These are phyloP conservation scores for Prolemur simus DNA, from an alignment of 2,113 vertebrate genomes.

Conservation along the genomic window DNA sequence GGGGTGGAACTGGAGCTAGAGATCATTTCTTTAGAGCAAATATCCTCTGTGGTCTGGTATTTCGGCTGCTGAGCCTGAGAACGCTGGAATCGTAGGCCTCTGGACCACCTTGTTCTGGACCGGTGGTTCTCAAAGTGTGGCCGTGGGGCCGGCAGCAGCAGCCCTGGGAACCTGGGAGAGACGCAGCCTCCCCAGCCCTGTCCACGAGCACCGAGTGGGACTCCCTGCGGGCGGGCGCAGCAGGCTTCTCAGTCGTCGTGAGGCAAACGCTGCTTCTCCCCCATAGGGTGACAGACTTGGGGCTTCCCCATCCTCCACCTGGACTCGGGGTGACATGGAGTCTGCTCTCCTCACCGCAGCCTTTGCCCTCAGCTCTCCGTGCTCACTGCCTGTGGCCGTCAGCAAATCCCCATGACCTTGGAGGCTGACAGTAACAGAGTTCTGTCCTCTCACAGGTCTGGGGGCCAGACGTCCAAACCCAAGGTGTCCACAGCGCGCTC, in stretches of 20 bases:
- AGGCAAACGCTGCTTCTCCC: background rate
- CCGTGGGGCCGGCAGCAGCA: background rate
- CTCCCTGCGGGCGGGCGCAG: background rate
- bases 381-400: no score
- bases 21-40: background rate
- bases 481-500: background rate
- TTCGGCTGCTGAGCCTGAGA: background rate
- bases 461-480: background rate
- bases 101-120: background rate
- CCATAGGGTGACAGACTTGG: background rate
- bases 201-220: background rate
- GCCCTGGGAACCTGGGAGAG: background rate
- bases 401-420: background rate
- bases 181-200: background rate
- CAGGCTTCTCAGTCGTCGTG: background rate
- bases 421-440: background rate
- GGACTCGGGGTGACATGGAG: background rate
- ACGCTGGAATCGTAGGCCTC: background rate
- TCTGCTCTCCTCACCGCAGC: accelerated
- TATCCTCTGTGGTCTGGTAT: background rate
- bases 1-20: background rate
- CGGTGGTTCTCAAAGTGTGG: background rate
- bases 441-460: background rate
- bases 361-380: background rate
- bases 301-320: background rate